phyloP scores from a whole-genome alignment of 2,888 invertebrate species.

The Philonicus albiceps region DNA sequence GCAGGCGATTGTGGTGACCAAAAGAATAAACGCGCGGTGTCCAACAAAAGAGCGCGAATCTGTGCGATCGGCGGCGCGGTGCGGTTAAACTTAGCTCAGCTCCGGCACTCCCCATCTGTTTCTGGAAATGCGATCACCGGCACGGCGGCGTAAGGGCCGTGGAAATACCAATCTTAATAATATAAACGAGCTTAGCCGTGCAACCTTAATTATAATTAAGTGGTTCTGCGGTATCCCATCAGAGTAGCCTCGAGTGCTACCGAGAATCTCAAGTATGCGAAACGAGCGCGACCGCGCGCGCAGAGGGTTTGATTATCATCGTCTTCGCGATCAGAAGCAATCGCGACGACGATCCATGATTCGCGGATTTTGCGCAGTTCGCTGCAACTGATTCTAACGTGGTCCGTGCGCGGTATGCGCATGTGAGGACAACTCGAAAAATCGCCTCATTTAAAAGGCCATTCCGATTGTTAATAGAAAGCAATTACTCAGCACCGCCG shows the following conservation, averaged over 20 bases:
- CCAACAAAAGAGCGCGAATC: not conserved
- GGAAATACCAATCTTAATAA: constrained; percentile 38
- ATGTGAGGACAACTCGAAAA: constrained; percentile 35
- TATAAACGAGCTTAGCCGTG: constrained; percentile 40
- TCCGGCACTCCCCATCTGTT: constrained; percentile 12
- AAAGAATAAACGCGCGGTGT: not conserved
- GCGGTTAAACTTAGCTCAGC: not conserved
- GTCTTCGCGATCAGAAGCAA: not conserved
- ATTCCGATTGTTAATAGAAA: constrained; percentile 46
- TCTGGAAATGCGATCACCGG: constrained; percentile 4
- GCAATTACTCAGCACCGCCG: constrained; percentile 44
- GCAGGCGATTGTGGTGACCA: not conserved
- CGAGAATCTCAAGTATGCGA: not conserved
- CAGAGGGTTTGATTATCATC: constrained; percentile 13
- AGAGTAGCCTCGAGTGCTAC: constrained; percentile 4
- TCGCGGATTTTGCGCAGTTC: not conserved
- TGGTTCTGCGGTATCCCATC: constrained; percentile 34
- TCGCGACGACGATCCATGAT: not conserved
- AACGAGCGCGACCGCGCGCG: not conserved
- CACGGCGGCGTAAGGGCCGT: not conserved
- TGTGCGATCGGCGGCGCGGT: not conserved
- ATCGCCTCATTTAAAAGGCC: constrained; percentile 46
- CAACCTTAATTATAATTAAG: constrained; percentile 47
- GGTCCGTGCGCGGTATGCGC: not conserved
- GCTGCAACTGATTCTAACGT: not conserved